Evolutionary conservation across 2,888 invertebrate genomes (phyloP), one percentile per base, ranked within the genome.

Genomic region (Tiphia femorata): DNA sequence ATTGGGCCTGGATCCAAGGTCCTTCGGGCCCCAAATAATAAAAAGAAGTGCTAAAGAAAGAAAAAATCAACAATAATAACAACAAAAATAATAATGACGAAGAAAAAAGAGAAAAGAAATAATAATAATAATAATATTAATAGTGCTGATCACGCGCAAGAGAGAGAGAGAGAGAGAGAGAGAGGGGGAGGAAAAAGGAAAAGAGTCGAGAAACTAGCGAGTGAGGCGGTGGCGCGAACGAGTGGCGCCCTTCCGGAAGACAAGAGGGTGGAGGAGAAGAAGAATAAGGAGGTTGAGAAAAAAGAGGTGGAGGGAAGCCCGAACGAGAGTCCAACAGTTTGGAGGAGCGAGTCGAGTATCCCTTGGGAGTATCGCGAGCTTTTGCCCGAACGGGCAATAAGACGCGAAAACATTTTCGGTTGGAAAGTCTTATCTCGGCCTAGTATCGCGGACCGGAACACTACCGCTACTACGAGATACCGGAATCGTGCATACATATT

Each of bases 401-500:
- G 42, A 37, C 10, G 52, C 46, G 37, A 59, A 49, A 57, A 44
- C 41, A 38, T 69, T n/a, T 62, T 48, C 30, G 20, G n/a, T 29
- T 23, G 38, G 49, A 41, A 40, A 51, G 40, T 42, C 54, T 60
- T 62, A 64, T 70, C 60, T 55, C 42, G 19, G 27, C 51, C 49
- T 64, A 60, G 2, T 33, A 56, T 60, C 50, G 33, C 50, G 27
- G 33, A 5, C 30, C 44, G 33, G 47, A 44, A 54, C 58, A 35
- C 47, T 29, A 46, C 27, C 44, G 20, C 14, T 38, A 42, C 33
- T 30, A 44, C 38, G 50, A 56, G 55, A 56, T 64, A 58, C 64
- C 54, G 42, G 40, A 56, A 69, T 50, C 50, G 49, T 21, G 38
- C 49, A 46, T 52, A 57, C 60, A 64, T 49, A 49, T 62, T 52